These are phyloP conservation scores for Dolichotis patagonum DNA, from an alignment of 2,113 vertebrate genomes.

Conservation along the genomic window DNA sequence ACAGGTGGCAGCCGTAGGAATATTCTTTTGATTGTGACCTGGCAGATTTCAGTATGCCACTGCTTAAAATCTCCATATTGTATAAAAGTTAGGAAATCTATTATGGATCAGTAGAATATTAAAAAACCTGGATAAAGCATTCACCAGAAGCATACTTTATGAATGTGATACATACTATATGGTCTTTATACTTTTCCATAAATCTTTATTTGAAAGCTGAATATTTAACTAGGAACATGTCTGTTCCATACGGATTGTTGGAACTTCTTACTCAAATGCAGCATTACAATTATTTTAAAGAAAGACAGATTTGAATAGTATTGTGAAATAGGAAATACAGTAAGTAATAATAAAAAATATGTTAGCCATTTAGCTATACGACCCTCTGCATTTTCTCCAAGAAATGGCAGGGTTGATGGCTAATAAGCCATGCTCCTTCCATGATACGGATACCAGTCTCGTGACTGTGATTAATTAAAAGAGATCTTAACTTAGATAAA, in stretches of 20 bases:
- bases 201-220: constrained; percentile 12
- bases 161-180: background rate
- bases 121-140: background rate
- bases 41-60: background rate
- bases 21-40: background rate
- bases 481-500: constrained; percentile 34
- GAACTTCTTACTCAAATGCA: background rate
- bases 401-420: background rate
- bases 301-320: background rate
- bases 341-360: constrained; percentile 8
- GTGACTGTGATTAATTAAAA: constrained; percentile 51
- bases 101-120: background rate
- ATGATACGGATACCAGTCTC: background rate
- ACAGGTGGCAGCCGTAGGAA: background rate
- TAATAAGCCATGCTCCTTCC: background rate
- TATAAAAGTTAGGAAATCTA: background rate
- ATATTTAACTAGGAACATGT: background rate
- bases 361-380: background rate
- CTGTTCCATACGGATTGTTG: background rate
- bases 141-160: background rate
- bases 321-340: background rate
- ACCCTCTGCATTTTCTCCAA: background rate
- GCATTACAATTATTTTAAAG: background rate
- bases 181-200: background rate
- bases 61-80: background rate